phyloP scores from a whole-genome alignment of 2,113 vertebrate genomes.

The Cricetomys ansorgei region DNA sequence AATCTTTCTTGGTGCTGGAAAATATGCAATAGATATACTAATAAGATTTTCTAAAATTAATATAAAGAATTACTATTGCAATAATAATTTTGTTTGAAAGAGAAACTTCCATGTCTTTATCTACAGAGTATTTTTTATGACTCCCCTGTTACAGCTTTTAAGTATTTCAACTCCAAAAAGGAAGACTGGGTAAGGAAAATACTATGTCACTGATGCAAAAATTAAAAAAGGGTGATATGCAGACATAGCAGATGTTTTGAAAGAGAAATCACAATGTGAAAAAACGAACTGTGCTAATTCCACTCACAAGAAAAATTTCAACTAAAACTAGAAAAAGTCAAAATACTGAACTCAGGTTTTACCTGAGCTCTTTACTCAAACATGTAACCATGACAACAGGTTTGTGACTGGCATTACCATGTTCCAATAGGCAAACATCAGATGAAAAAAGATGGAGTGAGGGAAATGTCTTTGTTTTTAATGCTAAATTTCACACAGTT shows the following conservation, averaged over 20 bases:
- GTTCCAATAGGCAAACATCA: constrained; percentile 74
- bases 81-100: constrained; percentile 49
- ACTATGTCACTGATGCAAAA: constrained; percentile 75
- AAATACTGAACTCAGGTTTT: constrained; percentile 72
- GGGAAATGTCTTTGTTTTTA: constrained; percentile 75
- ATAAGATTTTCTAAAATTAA: constrained; percentile 50
- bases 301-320: constrained; percentile 77
- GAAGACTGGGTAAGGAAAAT: constrained; percentile 84
- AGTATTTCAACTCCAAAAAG: constrained; percentile 80
- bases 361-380: constrained; percentile 66
- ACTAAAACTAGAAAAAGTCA: constrained; percentile 68
- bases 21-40: constrained; percentile 26
- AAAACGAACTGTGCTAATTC: constrained; percentile 80
- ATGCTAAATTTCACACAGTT: constrained; percentile 65
- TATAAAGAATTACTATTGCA: constrained; percentile 44
- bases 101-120: constrained; percentile 62
- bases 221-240: constrained; percentile 80
- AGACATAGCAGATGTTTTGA: constrained; percentile 82
- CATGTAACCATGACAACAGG: constrained; percentile 69
- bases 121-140: constrained; percentile 64
- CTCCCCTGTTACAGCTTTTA: constrained; percentile 74
- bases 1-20: constrained; percentile 49
- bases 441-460: constrained; percentile 80
- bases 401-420: constrained; percentile 79
- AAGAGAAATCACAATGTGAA: constrained; percentile 81